Percentiles rank a stretch among this genome's conserved stretches.
These are phyloP conservation scores for Acrobasis repandana DNA, from an alignment of 2,888 invertebrate genomes.

Conservation along the genomic window DNA sequence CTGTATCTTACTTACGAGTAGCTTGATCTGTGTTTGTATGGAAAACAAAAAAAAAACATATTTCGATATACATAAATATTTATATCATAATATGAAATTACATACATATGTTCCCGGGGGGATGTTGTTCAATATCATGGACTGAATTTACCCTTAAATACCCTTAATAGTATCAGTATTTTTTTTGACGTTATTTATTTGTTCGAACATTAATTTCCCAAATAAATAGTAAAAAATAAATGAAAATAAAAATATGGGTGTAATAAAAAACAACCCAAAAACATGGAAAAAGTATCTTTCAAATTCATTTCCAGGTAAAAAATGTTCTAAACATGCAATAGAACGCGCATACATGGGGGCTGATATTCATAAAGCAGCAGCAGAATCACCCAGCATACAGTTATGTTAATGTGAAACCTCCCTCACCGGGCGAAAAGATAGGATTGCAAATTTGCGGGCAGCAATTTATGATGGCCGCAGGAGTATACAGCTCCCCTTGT, in stretches of 20 bases:
- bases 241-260: background rate
- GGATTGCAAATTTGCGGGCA: constrained; percentile 82
- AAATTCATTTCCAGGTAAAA: constrained; percentile 23
- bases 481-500: constrained; percentile 66
- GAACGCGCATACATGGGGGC: constrained; percentile 43
- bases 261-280: background rate
- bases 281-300: constrained; percentile 1
- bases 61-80: too few relatives aligned
- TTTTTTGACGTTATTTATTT: too few relatives aligned
- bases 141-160: too few relatives aligned
- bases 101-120: too few relatives aligned
- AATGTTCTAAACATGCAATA: constrained; percentile 42
- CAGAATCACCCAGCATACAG: constrained; percentile 71
- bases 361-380: constrained; percentile 68
- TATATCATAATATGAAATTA: too few relatives aligned
- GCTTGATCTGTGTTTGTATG: too few relatives aligned
- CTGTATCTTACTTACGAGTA: too few relatives aligned
- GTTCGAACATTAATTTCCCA: too few relatives aligned
- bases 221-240: background rate
- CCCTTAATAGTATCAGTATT: too few relatives aligned
- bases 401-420: constrained; percentile 77
- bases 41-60: too few relatives aligned
- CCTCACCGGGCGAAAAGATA: constrained; percentile 76
- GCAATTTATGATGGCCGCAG: constrained; percentile 72
- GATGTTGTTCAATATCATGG: too few relatives aligned